Percentiles rank a stretch among this genome's conserved stretches.
Evolutionary conservation across 2,888 invertebrate species (phyloP).

Genomic region (Apotomis capreana): DNA sequence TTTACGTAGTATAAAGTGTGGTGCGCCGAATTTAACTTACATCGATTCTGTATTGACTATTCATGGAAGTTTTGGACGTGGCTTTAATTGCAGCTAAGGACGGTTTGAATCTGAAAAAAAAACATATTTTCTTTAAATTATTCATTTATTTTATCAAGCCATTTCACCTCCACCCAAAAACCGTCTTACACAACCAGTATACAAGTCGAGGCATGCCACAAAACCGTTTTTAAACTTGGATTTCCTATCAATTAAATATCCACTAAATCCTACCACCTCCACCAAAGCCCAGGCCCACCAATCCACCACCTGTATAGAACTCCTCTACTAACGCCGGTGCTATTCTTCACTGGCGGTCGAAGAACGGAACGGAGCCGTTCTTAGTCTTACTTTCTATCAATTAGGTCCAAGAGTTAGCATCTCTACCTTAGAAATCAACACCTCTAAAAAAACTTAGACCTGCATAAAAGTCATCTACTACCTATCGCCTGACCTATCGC

Average conservation of each 20-base stretch:
- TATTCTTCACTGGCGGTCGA: slow-evolving; percentile 87
- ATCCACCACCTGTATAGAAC: slow-evolving; percentile 38
- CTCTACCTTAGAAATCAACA: too few relatives aligned
- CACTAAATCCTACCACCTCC: too few relatives aligned
- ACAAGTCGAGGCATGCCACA: too few relatives aligned
- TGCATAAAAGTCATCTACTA: slow-evolving; percentile 48
- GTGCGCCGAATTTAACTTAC: slow-evolving; percentile 74
- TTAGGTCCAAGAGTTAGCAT: too few relatives aligned
- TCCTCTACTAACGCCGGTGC: slow-evolving; percentile 45
- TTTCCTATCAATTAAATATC: too few relatives aligned
- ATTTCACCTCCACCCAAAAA: too few relatives aligned
- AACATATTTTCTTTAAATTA: slow-evolving; percentile 9
- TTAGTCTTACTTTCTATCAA: slow-evolving; percentile 82
- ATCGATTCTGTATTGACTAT: slow-evolving; percentile 86
- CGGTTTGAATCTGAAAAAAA: slow-evolving; percentile 87
- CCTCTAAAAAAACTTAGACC: slow-evolving; percentile 66
- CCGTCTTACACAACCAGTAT: too few relatives aligned
- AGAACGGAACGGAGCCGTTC: slow-evolving; percentile 95
- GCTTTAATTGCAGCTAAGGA: slow-evolving; percentile 92
- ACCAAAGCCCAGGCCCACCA: slow-evolving; percentile 3
- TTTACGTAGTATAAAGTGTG: too few relatives aligned
- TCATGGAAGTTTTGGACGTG: slow-evolving; percentile 89
- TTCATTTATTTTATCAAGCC: too few relatives aligned
- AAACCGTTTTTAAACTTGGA: too few relatives aligned
- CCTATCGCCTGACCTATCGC: slow-evolving; percentile 85